Base-by-base conservation (phyloP, 2,888 invertebrate genomes). In the Dione vanillae region DNA sequence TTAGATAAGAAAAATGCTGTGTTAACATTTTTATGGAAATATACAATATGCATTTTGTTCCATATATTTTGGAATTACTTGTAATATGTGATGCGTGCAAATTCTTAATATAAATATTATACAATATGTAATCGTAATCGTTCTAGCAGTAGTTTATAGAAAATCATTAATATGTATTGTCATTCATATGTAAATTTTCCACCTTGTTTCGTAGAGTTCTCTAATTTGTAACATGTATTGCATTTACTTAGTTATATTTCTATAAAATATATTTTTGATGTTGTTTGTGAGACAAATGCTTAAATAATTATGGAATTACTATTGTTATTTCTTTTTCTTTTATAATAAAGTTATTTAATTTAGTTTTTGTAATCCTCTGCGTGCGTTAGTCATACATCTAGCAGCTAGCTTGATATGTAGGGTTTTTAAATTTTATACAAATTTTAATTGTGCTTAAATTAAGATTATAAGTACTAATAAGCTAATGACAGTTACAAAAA, bases 21-120 rank as follows among this genome's bases (percentile, higher is more conserved):
- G 19, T 49, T 49, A 49, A 37, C 37, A 40, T 56, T 35, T 56
- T 56, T 40, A n/a, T n/a, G n/a, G n/a, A n/a, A n/a, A n/a, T 56
- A 56, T 56, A 56, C 11, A 56, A 6, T 40, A 40, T 5, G 56
- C 56, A 56, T 56, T 40, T 16, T 56, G 6, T 56, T 56, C 56
- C 56, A 56, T 2, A n/a, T 56, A 37, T 40, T 37, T 37, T 56
- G 37, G 56, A 16, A 56, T 56, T 56, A 16, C 16, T 40, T 56
- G 56, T 37, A 56, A 37, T 56, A 56, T 37, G 56, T 16, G 54
- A 37, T 16, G 35, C 5, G n/a, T 56, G 37, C 11, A 10, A 47
- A 49, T 1, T 16, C 5, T 37, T 10, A 37, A 10, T 54, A 54
- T 37, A 54, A 37, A 54, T 54, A 54, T 3, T 19, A 49, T 49